Percentiles rank a stretch among this genome's conserved stretches.
Conservation (phyloP, 2,113 vertebrate genomes). For the Epinephelus lanceolatus region DNA sequence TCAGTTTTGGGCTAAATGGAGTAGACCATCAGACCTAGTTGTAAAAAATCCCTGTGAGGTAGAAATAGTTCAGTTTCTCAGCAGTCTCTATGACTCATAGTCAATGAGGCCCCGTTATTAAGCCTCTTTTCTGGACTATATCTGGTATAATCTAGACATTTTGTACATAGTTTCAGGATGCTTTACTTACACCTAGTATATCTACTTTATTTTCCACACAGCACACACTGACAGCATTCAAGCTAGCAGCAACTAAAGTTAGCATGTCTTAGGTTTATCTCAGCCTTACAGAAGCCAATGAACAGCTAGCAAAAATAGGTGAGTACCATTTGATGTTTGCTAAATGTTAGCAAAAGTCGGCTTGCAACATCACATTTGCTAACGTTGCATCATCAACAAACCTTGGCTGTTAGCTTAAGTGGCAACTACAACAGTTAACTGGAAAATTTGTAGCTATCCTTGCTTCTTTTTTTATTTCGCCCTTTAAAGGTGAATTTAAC, state of each 20-base stretch:
- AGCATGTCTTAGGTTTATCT: background rate
- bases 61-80: background rate
- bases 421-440: too few species aligned
- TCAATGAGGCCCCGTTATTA: background rate
- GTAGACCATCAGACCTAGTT: background rate
- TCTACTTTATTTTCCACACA: too few species aligned
- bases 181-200: background rate
- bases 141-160: background rate
- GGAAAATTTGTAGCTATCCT: too few species aligned
- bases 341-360: background rate
- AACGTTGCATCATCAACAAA: background rate
- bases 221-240: background rate
- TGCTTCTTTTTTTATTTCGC: too few species aligned
- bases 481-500: too few species aligned
- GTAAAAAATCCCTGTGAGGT: background rate
- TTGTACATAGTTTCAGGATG: background rate
- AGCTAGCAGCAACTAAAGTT: background rate
- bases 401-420: background rate
- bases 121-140: background rate
- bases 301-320: background rate
- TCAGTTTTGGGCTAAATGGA: constrained; percentile 25
- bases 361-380: background rate
- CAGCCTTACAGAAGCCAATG: background rate
- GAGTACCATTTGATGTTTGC: background rate
- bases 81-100: background rate